Base-by-base conservation (phyloP, 2,113 vertebrate species). In the Morone chrysops region DNA sequence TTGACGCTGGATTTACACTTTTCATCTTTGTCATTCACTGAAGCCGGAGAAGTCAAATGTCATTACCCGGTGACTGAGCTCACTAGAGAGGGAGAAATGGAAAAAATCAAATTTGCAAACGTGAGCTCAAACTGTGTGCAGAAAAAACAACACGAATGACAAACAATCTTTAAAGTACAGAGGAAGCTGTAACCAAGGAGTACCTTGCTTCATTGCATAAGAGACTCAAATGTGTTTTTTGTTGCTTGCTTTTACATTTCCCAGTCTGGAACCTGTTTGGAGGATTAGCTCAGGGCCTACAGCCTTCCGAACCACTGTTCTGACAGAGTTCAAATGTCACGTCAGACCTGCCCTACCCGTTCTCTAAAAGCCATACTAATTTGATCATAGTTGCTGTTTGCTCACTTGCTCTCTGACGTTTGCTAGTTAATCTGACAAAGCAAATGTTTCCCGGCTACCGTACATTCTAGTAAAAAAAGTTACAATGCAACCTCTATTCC, bases 1-100 rank as follows among this genome's bases (percentile, higher is more conserved):
- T 45, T 6, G 8, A 20, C 56, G 54, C 31, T 47, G 16, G 12
- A 78, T 67, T 74, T 53, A 72, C 67, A 56, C 25, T 66, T 60
- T 81, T 20, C 10, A 18, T 83, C 67, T 57, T 40, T 60, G 59
- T 78, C 18, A 17, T 70, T 69, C 53, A 41, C 20, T 12, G 40
- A 9, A 56, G 25, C 18, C 60, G 47, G 20, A 59, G 16, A 38
- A 81, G 25, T 81, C 48, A 68, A 40, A 61, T 80, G 40, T 79
- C 22, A 76, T 79, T 69, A 76, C 70, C 53, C 20, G 70, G 63
- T 16, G 51, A 70, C 75, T 74, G 69, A 50, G 25, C 38, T 60
- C 61, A 61, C 48, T 2, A 20, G 57, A 60, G 72, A 10, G 38
- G 31, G 31, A 31, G 4, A 65, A 66, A 72, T 45, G 5, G 3